phyloP scores from a whole-genome alignment of 1,140 invertebrate species.

The Diorhabda elongata region DNA sequence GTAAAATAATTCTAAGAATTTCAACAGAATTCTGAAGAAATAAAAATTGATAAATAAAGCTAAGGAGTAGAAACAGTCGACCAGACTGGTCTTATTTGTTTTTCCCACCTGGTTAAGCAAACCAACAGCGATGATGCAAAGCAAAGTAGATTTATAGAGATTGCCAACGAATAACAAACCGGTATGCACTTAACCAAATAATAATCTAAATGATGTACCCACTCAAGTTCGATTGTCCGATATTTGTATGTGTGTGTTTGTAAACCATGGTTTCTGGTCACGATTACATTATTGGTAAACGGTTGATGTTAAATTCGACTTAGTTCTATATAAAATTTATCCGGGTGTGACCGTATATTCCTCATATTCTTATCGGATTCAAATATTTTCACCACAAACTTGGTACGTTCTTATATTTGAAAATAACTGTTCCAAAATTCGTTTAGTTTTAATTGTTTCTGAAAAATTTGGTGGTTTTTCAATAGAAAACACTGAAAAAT shows the following conservation, averaged over 20 bases:
- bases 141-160: conserved; percentile 7
- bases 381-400: too few relatives aligned
- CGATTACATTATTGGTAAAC: conserved; percentile 2
- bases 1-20: neutral
- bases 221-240: conserved; percentile 3
- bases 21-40: neutral
- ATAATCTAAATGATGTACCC: conserved; percentile 16
- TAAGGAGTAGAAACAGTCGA: neutral
- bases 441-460: too few relatives aligned
- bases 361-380: too few relatives aligned
- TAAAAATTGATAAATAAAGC: neutral
- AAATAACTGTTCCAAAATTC: too few relatives aligned
- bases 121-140: neutral
- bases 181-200: conserved; percentile 7
- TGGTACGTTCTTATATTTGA: too few relatives aligned
- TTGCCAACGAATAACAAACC: conserved; percentile 5
- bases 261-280: conserved; percentile 9
- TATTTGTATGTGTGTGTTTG: conserved; percentile 3
- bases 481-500: too few relatives aligned
- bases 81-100: neutral
- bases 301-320: neutral
- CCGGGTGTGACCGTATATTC: too few relatives aligned
- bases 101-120: conserved; percentile 12
- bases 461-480: too few relatives aligned
- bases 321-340: neutral